Base-by-base conservation (phyloP, 2,888 invertebrate genomes). In the Patella pellucida region DNA sequence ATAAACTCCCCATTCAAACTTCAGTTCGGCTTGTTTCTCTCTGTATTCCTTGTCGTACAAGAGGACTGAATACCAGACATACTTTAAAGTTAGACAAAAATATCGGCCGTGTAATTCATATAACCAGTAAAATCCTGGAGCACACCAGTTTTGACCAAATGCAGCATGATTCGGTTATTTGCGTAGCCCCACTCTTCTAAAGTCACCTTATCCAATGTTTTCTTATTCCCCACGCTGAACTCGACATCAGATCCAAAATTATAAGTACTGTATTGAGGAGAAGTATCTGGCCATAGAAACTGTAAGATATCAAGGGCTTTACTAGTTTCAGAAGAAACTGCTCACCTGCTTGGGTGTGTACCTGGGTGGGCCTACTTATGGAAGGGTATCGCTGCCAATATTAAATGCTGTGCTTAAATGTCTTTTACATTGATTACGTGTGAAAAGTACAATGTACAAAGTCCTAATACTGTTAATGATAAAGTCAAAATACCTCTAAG, bases 31-130 rank as follows among this genome's bases (percentile, higher is more conserved):
- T 15, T 56, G 56, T 15, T n/a, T 5, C n/a, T 56, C 56, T 56
- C 56, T 56, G 19, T 56, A 56, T 15, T 15, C 56, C 56, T 56
- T 56, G 56, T 56, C 56, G 14, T 56, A 56, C 19, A 56, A 56
- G 1, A 56, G 16, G 0, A 69, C 69, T 16, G 16, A 41, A 16
- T 69, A 50, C 69, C 69, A 69, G 5, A 50, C 27, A 27, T 69
- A 50, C 27, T 69, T 69, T 0, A 27, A 69, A 11, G 69, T 16
- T 5, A 69, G 31, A 1, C 69, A 31, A 31, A 69, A 69, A 69
- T 69, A 31, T 69, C 69, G 1, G 69, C 27, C 11, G 69, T 41
- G 31, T 69, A 69, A 7, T 69, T 69, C 31, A 69, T 23, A 31
- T 69, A 69, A 15, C 50, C 69, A 16, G 14, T 16, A 15, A 52